Evolutionary conservation across 2,888 invertebrate species (phyloP).

Genomic region (Pollenia labialis): DNA sequence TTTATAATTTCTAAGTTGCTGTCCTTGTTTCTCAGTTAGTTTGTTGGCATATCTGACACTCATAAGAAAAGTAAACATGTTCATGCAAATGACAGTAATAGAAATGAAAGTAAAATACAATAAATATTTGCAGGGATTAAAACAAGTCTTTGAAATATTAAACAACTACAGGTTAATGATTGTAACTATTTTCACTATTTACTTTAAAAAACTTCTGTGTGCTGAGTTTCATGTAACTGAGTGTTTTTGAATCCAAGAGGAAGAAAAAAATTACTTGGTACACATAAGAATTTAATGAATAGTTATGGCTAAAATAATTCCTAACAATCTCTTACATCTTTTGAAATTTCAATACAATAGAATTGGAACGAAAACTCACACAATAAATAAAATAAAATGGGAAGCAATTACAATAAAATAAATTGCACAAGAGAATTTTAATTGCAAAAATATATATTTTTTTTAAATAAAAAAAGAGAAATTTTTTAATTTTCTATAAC

Average conservation of each 20-base stretch:
- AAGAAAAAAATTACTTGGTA: background rate
- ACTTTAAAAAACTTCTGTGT: background rate
- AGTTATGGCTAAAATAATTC: background rate
- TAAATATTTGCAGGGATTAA: conserved; percentile 50
- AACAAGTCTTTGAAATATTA: conserved; percentile 51
- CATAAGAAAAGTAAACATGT: conserved; percentile 31
- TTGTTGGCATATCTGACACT: conserved; percentile 27
- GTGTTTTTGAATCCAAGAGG: too few relatives aligned
- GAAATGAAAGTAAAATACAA: conserved; percentile 29
- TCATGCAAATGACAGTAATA: conserved; percentile 49
- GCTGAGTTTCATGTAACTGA: too few relatives aligned
- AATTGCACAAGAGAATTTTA: background rate
- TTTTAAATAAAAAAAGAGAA: background rate
- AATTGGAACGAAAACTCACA: background rate
- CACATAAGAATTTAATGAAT: background rate
- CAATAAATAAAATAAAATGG: background rate
- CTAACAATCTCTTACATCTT: background rate
- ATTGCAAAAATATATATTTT: background rate
- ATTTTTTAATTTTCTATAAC: background rate
- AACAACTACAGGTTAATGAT: conserved; percentile 54
- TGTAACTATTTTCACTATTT: background rate
- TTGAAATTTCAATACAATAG: conserved; percentile 3
- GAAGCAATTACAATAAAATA: conserved; percentile 4
- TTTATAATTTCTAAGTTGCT: background rate
- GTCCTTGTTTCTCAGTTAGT: background rate